A percentile compares a stretch with the other conserved stretches of the same genome.
Evolutionary conservation across 2,888 invertebrate genomes (phyloP).

Genomic region (Emesis russula): DNA sequence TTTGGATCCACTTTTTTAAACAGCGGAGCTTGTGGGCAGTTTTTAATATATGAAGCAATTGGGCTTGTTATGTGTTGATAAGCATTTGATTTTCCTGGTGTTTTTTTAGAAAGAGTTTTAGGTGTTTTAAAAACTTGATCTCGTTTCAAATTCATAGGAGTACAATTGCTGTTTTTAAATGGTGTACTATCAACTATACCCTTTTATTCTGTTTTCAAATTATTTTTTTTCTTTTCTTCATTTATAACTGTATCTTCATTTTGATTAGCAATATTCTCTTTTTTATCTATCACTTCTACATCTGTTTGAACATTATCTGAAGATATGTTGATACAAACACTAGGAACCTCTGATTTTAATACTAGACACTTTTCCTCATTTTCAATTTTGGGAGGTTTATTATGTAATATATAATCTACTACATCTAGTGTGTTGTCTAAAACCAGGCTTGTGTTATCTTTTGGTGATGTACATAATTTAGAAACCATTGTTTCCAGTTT

Average conservation of each 20-base stretch:
- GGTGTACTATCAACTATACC: not conserved
- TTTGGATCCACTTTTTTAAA: conserved; percentile 92
- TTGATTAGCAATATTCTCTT: not conserved
- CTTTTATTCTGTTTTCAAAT: not conserved
- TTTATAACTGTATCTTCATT: not conserved
- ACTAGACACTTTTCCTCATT: conserved; percentile 26
- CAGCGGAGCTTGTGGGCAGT: conserved; percentile 91
- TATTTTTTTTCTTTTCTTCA: not conserved
- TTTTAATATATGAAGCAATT: conserved; percentile 93
- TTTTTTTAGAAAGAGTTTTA: conserved; percentile 80
- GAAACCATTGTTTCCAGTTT: conserved; percentile 91
- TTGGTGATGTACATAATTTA: conserved; percentile 88
- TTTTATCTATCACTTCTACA: not conserved
- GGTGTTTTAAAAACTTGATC: conserved; percentile 91
- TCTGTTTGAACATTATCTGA: not conserved
- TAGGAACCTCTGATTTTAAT: not conserved
- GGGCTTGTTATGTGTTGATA: conserved; percentile 93
- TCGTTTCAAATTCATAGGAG: not conserved
- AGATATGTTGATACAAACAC: not conserved
- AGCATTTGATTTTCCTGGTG: conserved; percentile 87
- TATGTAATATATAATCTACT: conserved; percentile 91
- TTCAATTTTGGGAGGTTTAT: conserved; percentile 83
- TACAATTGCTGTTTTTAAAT: not conserved
- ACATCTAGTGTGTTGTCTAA: conserved; percentile 92
- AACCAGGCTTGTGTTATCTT: conserved; percentile 78